Evolutionary conservation across 1,140 invertebrate species (phyloP).

Genomic region (Archegozetes longisetosus): DNA sequence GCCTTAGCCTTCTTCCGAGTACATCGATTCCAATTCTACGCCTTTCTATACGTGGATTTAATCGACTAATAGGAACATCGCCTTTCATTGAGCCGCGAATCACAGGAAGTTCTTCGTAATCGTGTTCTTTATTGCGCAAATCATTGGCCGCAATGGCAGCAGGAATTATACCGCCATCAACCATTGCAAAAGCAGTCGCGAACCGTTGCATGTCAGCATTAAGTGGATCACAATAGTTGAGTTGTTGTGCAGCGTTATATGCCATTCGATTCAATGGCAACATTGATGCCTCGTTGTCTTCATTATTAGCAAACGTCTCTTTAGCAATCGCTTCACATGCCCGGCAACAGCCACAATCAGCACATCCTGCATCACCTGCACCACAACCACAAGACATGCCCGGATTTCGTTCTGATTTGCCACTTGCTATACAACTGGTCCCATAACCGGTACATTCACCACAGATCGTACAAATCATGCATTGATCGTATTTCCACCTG

Average conservation of each 20-base stretch:
- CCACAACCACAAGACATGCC: slow-evolving; percentile 87
- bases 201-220: background rate
- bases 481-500: slow-evolving; percentile 61
- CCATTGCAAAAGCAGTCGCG: background rate
- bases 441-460: slow-evolving; percentile 87
- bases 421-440: slow-evolving; percentile 59
- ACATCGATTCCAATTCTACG: background rate
- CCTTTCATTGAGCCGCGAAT: background rate
- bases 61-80: no score
- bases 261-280: background rate
- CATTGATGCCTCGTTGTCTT: background rate
- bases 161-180: background rate
- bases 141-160: background rate
- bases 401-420: slow-evolving; percentile 58
- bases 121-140: background rate
- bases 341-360: slow-evolving; percentile 75
- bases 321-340: slow-evolving; percentile 52
- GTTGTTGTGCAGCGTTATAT: background rate
- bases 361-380: slow-evolving; percentile 80
- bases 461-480: slow-evolving; percentile 78
- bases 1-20: background rate
- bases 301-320: background rate
- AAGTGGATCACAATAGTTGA: background rate
- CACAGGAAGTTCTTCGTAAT: background rate
- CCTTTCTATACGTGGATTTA: background rate